Evolutionary conservation across 2,888 invertebrate species (phyloP).

Genomic region (Parochlus steinenii): DNA sequence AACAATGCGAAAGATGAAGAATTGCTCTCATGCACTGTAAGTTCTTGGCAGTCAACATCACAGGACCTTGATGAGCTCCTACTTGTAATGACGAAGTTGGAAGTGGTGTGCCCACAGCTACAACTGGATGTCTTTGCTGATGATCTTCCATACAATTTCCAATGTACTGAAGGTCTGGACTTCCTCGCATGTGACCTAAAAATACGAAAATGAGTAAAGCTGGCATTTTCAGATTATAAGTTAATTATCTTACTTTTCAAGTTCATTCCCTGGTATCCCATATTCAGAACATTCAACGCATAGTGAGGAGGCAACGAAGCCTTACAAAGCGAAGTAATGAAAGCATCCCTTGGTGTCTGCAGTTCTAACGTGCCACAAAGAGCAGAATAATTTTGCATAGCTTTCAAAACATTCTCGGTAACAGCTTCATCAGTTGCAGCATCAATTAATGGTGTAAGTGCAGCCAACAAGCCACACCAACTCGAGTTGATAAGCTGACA

Average conservation of each 20-base stretch:
- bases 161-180: constrained; percentile 36
- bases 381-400: constrained; percentile 78
- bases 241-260: constrained; percentile 20
- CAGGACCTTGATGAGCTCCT: constrained; percentile 41
- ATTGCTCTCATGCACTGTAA: constrained; percentile 90
- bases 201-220: constrained; percentile 12
- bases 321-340: constrained; percentile 87
- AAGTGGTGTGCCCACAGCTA: constrained; percentile 90
- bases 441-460: constrained; percentile 79
- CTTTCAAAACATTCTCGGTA: constrained; percentile 79
- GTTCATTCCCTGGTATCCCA: constrained; percentile 37
- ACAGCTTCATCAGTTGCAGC: constrained; percentile 89
- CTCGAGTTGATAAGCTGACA: constrained; percentile 78
- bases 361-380: constrained; percentile 73
- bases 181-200: constrained; percentile 33
- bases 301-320: constrained; percentile 94
- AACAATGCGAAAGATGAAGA: constrained; percentile 74
- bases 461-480: constrained; percentile 88
- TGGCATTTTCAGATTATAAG: constrained; percentile 3
- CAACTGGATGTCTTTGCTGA: constrained; percentile 75
- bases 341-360: constrained; percentile 75
- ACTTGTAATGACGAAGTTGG: constrained; percentile 67
- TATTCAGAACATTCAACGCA: constrained; percentile 70
- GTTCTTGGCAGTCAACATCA: constrained; percentile 96
- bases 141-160: constrained; percentile 44